Base-by-base conservation (phyloP, 2,888 invertebrate species). In the Diarsia brunnea region DNA sequence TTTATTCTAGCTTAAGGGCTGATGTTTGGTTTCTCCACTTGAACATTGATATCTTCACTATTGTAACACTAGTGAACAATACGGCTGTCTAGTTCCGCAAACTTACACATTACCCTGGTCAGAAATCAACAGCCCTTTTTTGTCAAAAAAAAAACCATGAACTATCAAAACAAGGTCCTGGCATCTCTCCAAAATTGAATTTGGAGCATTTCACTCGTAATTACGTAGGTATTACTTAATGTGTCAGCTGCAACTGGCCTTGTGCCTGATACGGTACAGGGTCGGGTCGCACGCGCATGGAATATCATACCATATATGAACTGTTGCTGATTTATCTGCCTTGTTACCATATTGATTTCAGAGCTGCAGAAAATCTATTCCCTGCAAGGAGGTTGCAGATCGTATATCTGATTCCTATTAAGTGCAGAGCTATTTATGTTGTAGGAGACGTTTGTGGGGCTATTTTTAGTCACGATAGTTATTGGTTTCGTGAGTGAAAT, bases 181-280 rank as follows among this genome's bases (percentile, higher is more conserved):
- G 78, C 78, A 71, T n/a, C 21, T 63, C 31, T 45, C 73, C 69
- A 75, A 79, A 27, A 74, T 66, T 63, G 21, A 60, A 82, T 68
- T 55, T 49, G 58, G 60, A 72, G 60, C 69, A 75, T 82, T 83
- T 83, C 64, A 27, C 67, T 55, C 66, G 55, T 76, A 60, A 82
- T 82, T 81, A 78, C 68, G 73, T 68, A 65, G 69, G 66, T 79
- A 74, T 87, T 85, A 86, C 85, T 87, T 88, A 75, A 87, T 81
- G 81, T 74, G 79, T 79, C 63, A 78, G 79, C 75, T 72, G 78
- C 67, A 82, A 82, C 75, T 84, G 89, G 79, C 93, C 93, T 92
- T 93, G 90, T 75, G 67, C 71, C 74, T 73, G 86, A 92, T 90
- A 89, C 80, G 80, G 89, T 84, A 73, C 92, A 90, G 87, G 93